phyloP scores from a whole-genome alignment of 1,140 invertebrate species.

The Ladona fulva region DNA sequence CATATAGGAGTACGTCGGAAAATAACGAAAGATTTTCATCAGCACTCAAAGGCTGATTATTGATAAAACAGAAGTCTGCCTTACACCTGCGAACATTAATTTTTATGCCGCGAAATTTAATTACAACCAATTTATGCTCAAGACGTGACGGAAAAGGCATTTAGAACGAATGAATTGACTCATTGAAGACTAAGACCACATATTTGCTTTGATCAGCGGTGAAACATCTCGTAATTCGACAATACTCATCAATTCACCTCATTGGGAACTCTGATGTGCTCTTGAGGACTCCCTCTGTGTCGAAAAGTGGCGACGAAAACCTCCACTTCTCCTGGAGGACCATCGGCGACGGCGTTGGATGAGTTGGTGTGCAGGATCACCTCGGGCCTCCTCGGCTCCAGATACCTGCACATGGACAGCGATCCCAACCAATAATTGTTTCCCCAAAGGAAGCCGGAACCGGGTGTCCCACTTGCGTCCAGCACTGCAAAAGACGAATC shows the following conservation, averaged over 20 bases:
- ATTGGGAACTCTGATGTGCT: neutral
- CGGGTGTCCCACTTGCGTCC: slow-evolving; percentile 72
- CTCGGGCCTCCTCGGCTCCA: slow-evolving; percentile 25
- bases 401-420: slow-evolving; percentile 49
- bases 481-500: slow-evolving; percentile 49
- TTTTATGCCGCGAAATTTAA: too few relatives aligned
- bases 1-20: too few relatives aligned
- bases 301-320: neutral
- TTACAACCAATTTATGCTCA: too few relatives aligned
- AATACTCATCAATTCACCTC: neutral
- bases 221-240: too few relatives aligned
- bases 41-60: too few relatives aligned
- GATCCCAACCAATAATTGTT: slow-evolving; percentile 77
- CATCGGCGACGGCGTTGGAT: neutral
- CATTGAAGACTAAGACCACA: too few relatives aligned
- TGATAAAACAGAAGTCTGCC: too few relatives aligned
- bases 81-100: too few relatives aligned
- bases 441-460: slow-evolving; percentile 66
- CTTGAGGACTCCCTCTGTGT: neutral
- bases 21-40: too few relatives aligned
- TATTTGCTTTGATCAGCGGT: too few relatives aligned
- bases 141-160: too few relatives aligned
- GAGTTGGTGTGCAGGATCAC: neutral
- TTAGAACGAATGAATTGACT: too few relatives aligned
- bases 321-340: neutral